phyloP scores from a whole-genome alignment of 2,797 vertebrate species.

The Notoglanidium macrostoma region DNA sequence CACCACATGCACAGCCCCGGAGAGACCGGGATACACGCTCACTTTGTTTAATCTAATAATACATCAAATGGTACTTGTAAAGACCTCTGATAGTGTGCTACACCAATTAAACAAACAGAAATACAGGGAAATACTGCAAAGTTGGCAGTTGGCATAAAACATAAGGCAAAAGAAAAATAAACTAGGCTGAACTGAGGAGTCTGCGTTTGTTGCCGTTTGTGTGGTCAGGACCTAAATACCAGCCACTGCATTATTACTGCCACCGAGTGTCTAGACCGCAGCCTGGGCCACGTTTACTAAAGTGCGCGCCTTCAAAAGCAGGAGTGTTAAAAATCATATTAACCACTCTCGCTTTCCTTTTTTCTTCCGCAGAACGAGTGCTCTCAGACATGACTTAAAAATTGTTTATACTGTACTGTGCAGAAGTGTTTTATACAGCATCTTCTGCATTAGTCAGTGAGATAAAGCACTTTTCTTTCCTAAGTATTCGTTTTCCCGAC shows the following conservation, averaged over 20 bases:
- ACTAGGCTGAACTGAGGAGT: background rate
- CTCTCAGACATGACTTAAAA: background rate
- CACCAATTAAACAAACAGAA: slow-evolving; percentile 3
- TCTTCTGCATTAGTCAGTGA: background rate
- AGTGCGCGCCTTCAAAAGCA: background rate
- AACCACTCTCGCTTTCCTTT: background rate
- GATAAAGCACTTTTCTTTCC: background rate
- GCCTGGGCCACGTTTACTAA: background rate
- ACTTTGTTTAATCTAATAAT: background rate
- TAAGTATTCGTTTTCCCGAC: background rate
- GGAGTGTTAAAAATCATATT: slow-evolving; percentile 13
- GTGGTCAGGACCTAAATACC: slow-evolving; percentile 16
- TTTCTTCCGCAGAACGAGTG: background rate
- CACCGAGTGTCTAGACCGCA: slow-evolving; percentile 14
- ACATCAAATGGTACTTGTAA: background rate
- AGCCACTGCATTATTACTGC: slow-evolving; percentile 4
- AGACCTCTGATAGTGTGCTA: background rate
- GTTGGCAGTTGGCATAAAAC: slow-evolving; percentile 5
- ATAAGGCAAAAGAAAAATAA: slow-evolving; percentile 21
- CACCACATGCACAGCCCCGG: background rate
- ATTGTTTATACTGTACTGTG: background rate
- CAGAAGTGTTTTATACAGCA: background rate
- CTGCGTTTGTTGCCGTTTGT: slow-evolving; percentile 14
- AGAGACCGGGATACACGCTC: background rate
- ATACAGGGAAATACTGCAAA: background rate